These are phyloP conservation scores for Troglohyphantes excavatus DNA, from an alignment of 2,888 invertebrate genomes.

Conservation along the genomic window DNA sequence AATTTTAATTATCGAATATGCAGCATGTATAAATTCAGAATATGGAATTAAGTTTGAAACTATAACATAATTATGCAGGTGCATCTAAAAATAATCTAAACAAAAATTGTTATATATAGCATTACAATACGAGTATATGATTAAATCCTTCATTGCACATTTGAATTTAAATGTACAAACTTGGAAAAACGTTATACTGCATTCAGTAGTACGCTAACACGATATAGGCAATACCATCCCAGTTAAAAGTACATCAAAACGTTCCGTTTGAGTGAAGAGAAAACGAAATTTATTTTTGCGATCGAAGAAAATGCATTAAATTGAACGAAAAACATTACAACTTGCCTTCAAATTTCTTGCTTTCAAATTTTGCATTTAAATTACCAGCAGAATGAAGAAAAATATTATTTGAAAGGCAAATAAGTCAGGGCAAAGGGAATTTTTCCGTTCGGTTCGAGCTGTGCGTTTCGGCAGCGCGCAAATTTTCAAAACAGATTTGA, in stretches of 20 bases:
- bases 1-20: too few relatives aligned
- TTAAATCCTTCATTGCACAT: not conserved
- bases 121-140: too few relatives aligned
- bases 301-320: slow-evolving; percentile 44
- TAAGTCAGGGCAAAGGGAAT: slow-evolving; percentile 14
- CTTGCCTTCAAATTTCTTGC: slow-evolving; percentile 23
- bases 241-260: not conserved
- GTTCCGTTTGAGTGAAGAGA: not conserved
- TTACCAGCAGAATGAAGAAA: slow-evolving; percentile 18
- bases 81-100: too few relatives aligned
- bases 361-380: slow-evolving; percentile 72
- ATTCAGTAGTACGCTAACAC: not conserved
- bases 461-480: slow-evolving; percentile 30
- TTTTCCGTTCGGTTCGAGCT: slow-evolving; percentile 6
- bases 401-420: slow-evolving; percentile 68
- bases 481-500: slow-evolving; percentile 65
- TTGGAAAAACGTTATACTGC: not conserved
- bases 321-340: slow-evolving; percentile 45
- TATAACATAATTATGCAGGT: too few relatives aligned
- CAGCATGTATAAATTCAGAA: too few relatives aligned
- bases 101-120: too few relatives aligned
- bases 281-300: slow-evolving; percentile 9
- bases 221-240: not conserved
- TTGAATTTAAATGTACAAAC: not conserved
- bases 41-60: too few relatives aligned